Base-by-base conservation (phyloP, 2,797 vertebrate genomes). In the Potorous gilbertii region DNA sequence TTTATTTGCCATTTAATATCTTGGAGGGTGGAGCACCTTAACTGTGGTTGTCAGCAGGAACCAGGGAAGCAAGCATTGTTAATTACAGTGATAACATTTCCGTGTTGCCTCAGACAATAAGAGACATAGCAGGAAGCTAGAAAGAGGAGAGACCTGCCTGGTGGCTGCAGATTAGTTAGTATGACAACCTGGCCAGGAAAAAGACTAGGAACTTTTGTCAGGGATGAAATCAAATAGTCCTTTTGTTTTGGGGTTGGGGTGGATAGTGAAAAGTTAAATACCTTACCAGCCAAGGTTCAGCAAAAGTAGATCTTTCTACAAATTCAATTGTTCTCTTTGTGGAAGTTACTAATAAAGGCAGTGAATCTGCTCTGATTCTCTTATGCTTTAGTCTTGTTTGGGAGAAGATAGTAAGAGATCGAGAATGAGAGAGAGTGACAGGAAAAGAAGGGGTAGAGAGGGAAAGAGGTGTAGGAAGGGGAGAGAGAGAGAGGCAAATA, bases 321-420 rank as follows among this genome's bases (percentile, higher is more conserved):
- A 97, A 98, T 95, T 66, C 94, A 98, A 98, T 96, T 96, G 96
- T 90, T 90, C 98, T 98, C 96, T 97, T 96, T 95, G 94, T 81
- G 93, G 90, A 92, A 95, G 92, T 2, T 56, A 93, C 96, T 92
- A 57, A 87, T 1, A 96, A 97, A 93, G 56, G 94, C 87, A 24
- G 93, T 24, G 92, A 94, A 87, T 57, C 0, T 50, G 52, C 74
- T 28, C 56, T 18, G 4, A 50, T 87, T 94, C 93, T 56, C 95
- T 96, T 55, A 0, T 4, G 93, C 50, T 92, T 54, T 95, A 95
- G 92, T n/a, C 56, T 29, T 59, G 74, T 16, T 90, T 96, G 92
- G 56, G 91, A 55, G 90, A 93, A 92, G 50, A 27, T 12, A 92
- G 93, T 81, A 9, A 81, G 21, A 10, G 40, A 46, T 46, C 21